Conservation (phyloP, 1,140 invertebrate genomes). For the Bombus breviceps region DNA sequence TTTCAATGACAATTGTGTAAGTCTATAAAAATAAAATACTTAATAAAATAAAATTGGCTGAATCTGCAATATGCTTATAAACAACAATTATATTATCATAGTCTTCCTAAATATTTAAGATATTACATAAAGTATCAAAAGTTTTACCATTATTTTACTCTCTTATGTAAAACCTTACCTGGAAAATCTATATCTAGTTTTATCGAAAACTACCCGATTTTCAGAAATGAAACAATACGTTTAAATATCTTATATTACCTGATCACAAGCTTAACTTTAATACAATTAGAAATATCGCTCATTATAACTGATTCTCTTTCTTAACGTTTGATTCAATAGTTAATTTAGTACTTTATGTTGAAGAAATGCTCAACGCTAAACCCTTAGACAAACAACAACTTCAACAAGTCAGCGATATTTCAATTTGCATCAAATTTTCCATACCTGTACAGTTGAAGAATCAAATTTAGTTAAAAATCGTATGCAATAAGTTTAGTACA, state of each 20-base stretch:
- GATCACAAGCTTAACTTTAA: slow-evolving; percentile 49
- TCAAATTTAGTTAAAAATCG: slow-evolving; percentile 15
- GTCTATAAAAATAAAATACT: slow-evolving; percentile 52
- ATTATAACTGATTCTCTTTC: not conserved
- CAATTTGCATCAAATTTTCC: slow-evolving; percentile 36
- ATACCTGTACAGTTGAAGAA: slow-evolving; percentile 50
- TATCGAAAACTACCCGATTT: slow-evolving; percentile 19
- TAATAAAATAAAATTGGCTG: slow-evolving; percentile 43
- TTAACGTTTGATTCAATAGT: not conserved
- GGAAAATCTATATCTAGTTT: slow-evolving; percentile 27
- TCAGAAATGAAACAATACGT: slow-evolving; percentile 16
- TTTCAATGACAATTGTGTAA: slow-evolving; percentile 7
- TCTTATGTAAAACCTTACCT: slow-evolving; percentile 38
- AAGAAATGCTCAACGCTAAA: not conserved
- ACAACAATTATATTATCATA: slow-evolving; percentile 39
- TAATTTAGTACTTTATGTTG: slow-evolving; percentile 14
- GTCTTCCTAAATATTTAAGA: slow-evolving; percentile 28
- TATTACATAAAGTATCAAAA: slow-evolving; percentile 53
- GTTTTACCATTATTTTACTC: slow-evolving; percentile 42
- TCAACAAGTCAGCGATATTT: slow-evolving; percentile 39
- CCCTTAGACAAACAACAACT: slow-evolving; percentile 11
- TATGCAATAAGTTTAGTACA: slow-evolving; percentile 31
- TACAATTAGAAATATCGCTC: slow-evolving; percentile 48
- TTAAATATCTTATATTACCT: slow-evolving; percentile 47
- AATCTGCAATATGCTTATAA: slow-evolving; percentile 35